These are phyloP conservation scores for Aquatica leii DNA, from an alignment of 2,888 invertebrate genomes.

Conservation along the genomic window DNA sequence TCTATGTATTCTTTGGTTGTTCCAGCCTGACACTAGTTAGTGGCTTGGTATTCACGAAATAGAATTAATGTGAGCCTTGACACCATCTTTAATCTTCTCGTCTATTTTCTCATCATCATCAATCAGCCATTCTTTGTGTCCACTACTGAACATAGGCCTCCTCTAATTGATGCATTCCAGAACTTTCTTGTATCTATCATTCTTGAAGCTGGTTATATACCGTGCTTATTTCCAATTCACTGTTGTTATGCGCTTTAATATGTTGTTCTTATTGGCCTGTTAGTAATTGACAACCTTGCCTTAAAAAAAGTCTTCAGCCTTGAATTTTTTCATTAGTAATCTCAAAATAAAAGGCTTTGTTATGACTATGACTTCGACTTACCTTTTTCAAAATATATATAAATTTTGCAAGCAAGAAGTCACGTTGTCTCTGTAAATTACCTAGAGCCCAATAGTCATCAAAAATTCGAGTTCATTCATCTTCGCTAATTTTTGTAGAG, in stretches of 20 bases:
- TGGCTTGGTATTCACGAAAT: slow-evolving; percentile 47
- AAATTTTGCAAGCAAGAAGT: slow-evolving; percentile 37
- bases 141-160: slow-evolving; percentile 42
- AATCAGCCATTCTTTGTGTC: slow-evolving; percentile 45
- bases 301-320: slow-evolving; percentile 35
- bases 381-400: slow-evolving; percentile 36
- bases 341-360: slow-evolving; percentile 44
- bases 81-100: slow-evolving; percentile 38
- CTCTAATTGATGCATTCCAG: too few species aligned
- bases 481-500: slow-evolving; percentile 35
- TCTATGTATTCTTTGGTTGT: slow-evolving; percentile 45
- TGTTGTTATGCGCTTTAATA: too few species aligned
- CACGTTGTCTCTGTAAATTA: slow-evolving; percentile 39
- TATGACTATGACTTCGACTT: slow-evolving; percentile 36
- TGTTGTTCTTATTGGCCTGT: slow-evolving; percentile 31
- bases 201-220: slow-evolving; percentile 32
- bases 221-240: too few species aligned
- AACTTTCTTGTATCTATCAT: too few species aligned
- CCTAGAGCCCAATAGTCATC: slow-evolving; percentile 36
- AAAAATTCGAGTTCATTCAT: slow-evolving; percentile 36
- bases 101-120: slow-evolving; percentile 41
- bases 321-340: slow-evolving; percentile 33
- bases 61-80: slow-evolving; percentile 43
- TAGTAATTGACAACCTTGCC: slow-evolving; percentile 28
- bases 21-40: slow-evolving; percentile 41